phyloP scores from a whole-genome alignment of 1,140 invertebrate genomes.

The Trichomalopsis sarcophagae region DNA sequence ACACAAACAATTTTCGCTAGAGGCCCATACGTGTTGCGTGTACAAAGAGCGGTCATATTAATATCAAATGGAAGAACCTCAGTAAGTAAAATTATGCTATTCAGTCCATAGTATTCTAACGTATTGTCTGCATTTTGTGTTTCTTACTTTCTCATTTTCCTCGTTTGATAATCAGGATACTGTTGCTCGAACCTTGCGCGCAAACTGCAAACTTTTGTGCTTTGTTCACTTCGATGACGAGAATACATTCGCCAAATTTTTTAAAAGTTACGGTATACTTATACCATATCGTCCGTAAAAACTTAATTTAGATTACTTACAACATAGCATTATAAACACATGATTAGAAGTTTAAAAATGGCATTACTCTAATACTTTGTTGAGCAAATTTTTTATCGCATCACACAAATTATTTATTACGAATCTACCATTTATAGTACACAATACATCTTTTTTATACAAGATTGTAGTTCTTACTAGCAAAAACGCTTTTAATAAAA shows the following conservation, averaged over 20 bases:
- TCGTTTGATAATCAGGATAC: constrained; percentile 20
- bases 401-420: not conserved
- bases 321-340: constrained; percentile 19
- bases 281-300: not conserved
- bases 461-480: not conserved
- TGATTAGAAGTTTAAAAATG: not conserved
- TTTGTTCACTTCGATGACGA: not conserved
- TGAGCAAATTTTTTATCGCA: not conserved
- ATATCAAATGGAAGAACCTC: constrained; percentile 38
- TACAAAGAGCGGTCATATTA: not conserved
- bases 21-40: not conserved
- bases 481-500: no score
- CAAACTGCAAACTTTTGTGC: constrained; percentile 9
- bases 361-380: constrained; percentile 27
- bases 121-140: constrained; percentile 24
- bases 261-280: not conserved
- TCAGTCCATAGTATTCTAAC: constrained; percentile 40
- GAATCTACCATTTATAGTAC: not conserved
- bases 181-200: not conserved
- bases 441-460: no score
- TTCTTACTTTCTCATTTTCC: constrained; percentile 5
- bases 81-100: constrained; percentile 50
- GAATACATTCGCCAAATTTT: not conserved
- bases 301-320: constrained; percentile 8
- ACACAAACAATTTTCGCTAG: not conserved